These are phyloP conservation scores for Polypedilum pembai DNA, from an alignment of 1,140 invertebrate genomes.

Conservation along the genomic window DNA sequence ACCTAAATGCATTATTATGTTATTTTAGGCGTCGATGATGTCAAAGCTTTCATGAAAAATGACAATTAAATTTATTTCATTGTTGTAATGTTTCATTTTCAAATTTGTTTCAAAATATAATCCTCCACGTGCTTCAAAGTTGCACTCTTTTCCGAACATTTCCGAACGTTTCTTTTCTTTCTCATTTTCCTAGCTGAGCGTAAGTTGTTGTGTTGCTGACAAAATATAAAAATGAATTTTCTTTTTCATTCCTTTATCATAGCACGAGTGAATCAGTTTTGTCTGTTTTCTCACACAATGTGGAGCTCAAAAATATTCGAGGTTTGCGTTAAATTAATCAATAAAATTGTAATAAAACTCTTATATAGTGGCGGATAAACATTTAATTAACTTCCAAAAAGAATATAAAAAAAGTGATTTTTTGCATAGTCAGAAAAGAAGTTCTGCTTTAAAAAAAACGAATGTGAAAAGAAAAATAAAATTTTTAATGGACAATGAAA, in stretches of 20 bases:
- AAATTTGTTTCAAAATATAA: neutral
- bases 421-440: neutral
- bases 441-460: neutral
- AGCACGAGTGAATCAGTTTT: constrained; percentile 4
- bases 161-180: neutral
- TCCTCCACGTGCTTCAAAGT: neutral
- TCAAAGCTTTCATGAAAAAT: too few relatives aligned
- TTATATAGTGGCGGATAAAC: constrained; percentile 12
- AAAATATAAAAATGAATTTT: neutral
- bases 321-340: neutral
- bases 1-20: too few relatives aligned
- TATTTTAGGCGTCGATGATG: too few relatives aligned
- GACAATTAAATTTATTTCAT: too few relatives aligned
- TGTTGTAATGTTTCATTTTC: too few relatives aligned
- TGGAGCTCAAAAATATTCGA: neutral
- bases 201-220: neutral
- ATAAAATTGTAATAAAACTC: neutral
- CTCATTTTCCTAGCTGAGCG: neutral
- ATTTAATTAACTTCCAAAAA: neutral
- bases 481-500: constrained; percentile 10
- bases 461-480: neutral
- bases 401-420: neutral
- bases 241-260: neutral
- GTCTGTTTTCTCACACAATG: constrained; percentile 4
- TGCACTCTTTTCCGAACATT: constrained; percentile 2